These are phyloP conservation scores for Notarius quadriscutis DNA, from an alignment of 2,113 vertebrate species.

Conservation along the genomic window DNA sequence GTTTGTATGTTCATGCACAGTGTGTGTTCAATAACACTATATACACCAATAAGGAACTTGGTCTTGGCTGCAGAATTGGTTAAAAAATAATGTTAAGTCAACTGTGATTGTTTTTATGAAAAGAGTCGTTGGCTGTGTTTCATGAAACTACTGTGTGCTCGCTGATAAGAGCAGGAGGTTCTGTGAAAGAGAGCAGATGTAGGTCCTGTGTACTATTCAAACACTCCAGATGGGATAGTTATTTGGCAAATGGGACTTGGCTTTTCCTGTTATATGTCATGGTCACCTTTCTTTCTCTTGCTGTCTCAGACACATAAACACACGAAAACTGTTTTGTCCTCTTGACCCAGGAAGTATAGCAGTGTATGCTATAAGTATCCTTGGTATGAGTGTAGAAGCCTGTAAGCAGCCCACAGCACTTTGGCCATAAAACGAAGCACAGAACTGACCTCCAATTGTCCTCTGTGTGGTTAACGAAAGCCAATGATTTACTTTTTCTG, in stretches of 20 bases:
- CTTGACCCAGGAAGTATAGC: conserved; percentile 1
- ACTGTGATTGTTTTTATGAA: background rate
- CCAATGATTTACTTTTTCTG: conserved; percentile 29
- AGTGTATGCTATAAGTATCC: background rate
- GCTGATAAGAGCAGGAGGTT: background rate
- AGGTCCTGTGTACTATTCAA: background rate
- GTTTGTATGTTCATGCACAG: background rate
- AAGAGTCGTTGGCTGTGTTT: background rate
- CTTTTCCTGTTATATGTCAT: conserved; percentile 7
- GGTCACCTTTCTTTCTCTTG: background rate
- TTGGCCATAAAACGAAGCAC: background rate
- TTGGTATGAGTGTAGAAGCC: background rate
- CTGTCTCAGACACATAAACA: background rate
- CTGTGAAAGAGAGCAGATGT: conserved; percentile 7
- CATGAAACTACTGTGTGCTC: background rate
- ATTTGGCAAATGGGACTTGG: background rate
- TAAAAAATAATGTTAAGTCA: background rate
- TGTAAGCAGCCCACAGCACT: background rate
- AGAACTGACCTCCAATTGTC: conserved; percentile 28
- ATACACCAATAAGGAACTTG: background rate
- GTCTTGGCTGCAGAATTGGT: background rate
- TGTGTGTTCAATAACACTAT: background rate
- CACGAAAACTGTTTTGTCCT: background rate
- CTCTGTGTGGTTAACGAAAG: conserved; percentile 42
- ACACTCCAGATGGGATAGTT: conserved; percentile 15